Evolutionary conservation across 2,113 vertebrate species (phyloP).

Genomic region (Jaculus jaculus): DNA sequence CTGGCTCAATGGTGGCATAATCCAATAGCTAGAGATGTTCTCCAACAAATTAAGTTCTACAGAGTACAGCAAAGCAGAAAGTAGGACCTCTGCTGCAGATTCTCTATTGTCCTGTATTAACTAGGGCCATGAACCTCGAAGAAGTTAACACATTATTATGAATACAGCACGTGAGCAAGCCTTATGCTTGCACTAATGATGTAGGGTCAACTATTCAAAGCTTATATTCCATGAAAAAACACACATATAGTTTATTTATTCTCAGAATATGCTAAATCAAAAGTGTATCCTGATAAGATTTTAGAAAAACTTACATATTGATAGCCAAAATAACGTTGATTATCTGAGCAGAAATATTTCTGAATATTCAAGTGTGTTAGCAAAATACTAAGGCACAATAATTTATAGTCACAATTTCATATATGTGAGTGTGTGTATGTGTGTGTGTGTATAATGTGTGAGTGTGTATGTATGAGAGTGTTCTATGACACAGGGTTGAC

Average conservation of each 20-base stretch:
- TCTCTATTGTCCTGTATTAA: not conserved
- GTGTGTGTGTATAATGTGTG: too few species aligned
- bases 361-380: not conserved
- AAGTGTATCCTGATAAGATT: not conserved
- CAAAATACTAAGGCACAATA: not conserved
- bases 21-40: not conserved
- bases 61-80: not conserved
- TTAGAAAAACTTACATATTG: not conserved
- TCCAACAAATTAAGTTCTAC: not conserved
- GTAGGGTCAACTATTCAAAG: not conserved
- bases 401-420: not conserved
- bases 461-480: too few species aligned
- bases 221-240: not conserved
- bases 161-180: not conserved
- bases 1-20: not conserved
- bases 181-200: not conserved
- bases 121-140: not conserved
- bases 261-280: not conserved
- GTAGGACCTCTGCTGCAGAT: not conserved
- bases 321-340: not conserved
- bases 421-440: too few species aligned
- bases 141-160: not conserved
- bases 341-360: slow-evolving; percentile 3
- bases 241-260: not conserved
- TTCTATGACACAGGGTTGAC: too few species aligned